Evolutionary conservation across 2,113 vertebrate species (phyloP).

Genomic region (Megaceryle maxima): DNA sequence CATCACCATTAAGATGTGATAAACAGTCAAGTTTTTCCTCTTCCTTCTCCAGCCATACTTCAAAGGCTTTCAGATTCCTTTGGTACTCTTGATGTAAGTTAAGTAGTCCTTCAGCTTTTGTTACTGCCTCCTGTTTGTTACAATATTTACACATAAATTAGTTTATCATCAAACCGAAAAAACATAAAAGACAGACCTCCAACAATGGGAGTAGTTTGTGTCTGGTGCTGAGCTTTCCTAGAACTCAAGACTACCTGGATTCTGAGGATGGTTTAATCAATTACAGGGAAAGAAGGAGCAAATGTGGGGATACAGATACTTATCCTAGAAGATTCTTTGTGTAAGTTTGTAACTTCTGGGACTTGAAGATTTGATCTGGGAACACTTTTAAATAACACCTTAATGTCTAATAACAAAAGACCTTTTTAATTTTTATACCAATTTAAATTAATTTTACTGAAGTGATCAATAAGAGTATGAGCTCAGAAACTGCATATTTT

Average conservation of each 20-base stretch:
- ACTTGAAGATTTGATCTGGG: neutral
- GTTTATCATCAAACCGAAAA: neutral
- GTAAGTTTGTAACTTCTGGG: neutral
- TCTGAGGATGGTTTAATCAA: neutral
- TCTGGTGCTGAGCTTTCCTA: neutral
- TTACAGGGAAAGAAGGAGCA: neutral
- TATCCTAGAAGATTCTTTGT: neutral
- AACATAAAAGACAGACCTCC: neutral
- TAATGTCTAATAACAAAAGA: neutral
- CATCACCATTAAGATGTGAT: constrained; percentile 83
- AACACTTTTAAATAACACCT: neutral
- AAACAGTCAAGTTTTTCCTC: constrained; percentile 82
- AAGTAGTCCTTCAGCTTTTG: constrained; percentile 86
- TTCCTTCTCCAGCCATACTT: constrained; percentile 92
- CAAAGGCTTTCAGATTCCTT: constrained; percentile 87
- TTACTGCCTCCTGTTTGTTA: constrained; percentile 81
- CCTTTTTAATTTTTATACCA: neutral
- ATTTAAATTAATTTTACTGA: neutral
- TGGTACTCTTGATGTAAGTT: constrained; percentile 92
- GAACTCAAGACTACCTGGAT: neutral
- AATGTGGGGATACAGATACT: neutral
- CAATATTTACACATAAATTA: neutral
- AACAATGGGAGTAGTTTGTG: neutral
- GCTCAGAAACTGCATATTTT: neutral
- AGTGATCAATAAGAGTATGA: neutral